Evolutionary conservation across 1,140 invertebrate species (phyloP).

Genomic region (Pteromalus puparum): DNA sequence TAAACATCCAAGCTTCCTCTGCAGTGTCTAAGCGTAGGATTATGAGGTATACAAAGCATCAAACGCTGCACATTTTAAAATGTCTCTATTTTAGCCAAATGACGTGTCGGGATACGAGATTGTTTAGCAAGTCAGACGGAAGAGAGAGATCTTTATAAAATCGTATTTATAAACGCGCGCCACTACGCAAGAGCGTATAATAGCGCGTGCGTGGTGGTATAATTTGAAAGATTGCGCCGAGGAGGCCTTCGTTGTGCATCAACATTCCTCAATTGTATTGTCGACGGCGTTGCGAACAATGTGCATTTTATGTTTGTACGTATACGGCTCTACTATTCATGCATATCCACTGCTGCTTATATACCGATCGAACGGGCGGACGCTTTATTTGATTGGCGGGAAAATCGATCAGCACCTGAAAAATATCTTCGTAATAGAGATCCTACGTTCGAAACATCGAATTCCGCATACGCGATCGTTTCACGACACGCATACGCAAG

Average conservation of each 20-base stretch:
- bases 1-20: not conserved
- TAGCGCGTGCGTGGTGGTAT: not conserved
- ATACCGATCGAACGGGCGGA: no score
- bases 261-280: conserved; percentile 30
- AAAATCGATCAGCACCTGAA: no score
- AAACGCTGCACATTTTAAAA: conserved; percentile 8
- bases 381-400: no score
- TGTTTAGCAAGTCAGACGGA: conserved; percentile 32
- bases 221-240: conserved; percentile 60
- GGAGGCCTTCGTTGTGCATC: conserved; percentile 55
- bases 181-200: conserved; percentile 55
- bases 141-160: conserved; percentile 34
- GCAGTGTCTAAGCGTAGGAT: not conserved
- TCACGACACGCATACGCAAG: no score
- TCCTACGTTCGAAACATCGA: no score
- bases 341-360: no score
- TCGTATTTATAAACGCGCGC: conserved; percentile 60
- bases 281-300: not conserved
- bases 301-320: no score
- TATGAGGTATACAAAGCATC: not conserved
- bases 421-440: no score
- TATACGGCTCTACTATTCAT: no score
- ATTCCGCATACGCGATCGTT: no score
- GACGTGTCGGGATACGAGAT: not conserved
- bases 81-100: conserved; percentile 35